Percentiles rank a stretch among this genome's conserved stretches.
phyloP scores from a whole-genome alignment of 37 sponge, comb jelly and placozoan species.

The Spongia lamella region DNA sequence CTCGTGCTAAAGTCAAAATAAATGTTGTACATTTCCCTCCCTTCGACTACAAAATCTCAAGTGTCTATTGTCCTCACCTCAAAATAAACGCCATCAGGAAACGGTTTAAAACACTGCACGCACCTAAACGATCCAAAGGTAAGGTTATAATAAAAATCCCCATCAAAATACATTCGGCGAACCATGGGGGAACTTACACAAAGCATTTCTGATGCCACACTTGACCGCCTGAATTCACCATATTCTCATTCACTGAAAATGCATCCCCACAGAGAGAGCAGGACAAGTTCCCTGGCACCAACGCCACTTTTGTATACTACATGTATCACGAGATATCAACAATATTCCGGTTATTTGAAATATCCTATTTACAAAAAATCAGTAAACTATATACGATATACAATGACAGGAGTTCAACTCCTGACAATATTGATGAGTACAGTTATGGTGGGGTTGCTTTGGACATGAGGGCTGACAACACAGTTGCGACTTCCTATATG shows the following conservation, averaged over 20 bases:
- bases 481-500: no score
- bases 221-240: conserved; percentile 93
- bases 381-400: no score
- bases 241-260: conserved; percentile 78
- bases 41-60: neutral
- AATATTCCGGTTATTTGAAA: no score
- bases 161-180: neutral
- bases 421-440: no score
- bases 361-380: no score
- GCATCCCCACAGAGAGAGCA: conserved; percentile 91
- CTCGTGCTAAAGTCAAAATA: conserved; percentile 76
- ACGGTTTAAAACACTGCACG: conserved; percentile 98
- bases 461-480: no score
- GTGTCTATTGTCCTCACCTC: conserved; percentile 54
- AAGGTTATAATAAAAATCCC: neutral
- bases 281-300: conserved; percentile 17
- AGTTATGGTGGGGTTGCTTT: no score
- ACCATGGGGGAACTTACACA: conserved; percentile 72
- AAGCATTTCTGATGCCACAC: conserved; percentile 97
- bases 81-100: conserved; percentile 92
- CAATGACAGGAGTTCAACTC: no score
- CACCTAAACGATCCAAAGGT: conserved; percentile 46
- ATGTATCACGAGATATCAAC: no score
- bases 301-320: no score
- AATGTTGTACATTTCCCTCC: no score